These are phyloP conservation scores for Eurytoma adleriae DNA, from an alignment of 2,888 invertebrate species.

Conservation along the genomic window DNA sequence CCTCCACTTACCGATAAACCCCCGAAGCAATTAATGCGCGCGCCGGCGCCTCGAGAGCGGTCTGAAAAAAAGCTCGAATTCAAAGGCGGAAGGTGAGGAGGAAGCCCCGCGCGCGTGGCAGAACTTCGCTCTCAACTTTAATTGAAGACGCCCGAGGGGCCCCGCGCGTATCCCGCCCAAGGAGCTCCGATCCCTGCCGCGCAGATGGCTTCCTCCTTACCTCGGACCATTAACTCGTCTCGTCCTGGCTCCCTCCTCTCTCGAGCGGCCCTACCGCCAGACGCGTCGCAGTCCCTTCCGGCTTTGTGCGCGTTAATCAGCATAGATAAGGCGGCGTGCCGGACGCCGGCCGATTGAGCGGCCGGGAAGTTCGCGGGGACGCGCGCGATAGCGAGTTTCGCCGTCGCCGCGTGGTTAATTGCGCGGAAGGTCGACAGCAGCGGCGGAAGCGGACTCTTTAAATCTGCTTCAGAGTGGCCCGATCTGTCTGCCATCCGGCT, in stretches of 20 bases:
- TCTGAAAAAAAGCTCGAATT: conserved; percentile 29
- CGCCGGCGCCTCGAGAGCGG: not conserved
- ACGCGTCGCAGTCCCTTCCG: conserved; percentile 36
- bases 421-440: conserved; percentile 32
- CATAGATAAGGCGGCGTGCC: conserved; percentile 69
- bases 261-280: conserved; percentile 1
- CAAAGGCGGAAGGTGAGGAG: conserved; percentile 5
- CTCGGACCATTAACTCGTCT: conserved; percentile 59
- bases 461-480: not conserved
- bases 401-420: conserved; percentile 38
- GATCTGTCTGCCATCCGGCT: not conserved
- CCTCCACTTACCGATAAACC: not conserved
- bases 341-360: conserved; percentile 57
- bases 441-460: not conserved
- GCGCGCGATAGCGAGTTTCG: conserved; percentile 9
- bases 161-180: not conserved
- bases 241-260: not conserved
- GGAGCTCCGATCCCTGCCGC: conserved; percentile 30
- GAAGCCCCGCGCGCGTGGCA: not conserved
- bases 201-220: conserved; percentile 54
- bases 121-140: conserved; percentile 35
- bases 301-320: conserved; percentile 68
- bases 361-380: conserved; percentile 11
- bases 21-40: conserved; percentile 22
- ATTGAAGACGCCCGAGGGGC: conserved; percentile 39